These are phyloP conservation scores for Seladonia tumulorum DNA, from an alignment of 2,888 invertebrate genomes.

Conservation along the genomic window DNA sequence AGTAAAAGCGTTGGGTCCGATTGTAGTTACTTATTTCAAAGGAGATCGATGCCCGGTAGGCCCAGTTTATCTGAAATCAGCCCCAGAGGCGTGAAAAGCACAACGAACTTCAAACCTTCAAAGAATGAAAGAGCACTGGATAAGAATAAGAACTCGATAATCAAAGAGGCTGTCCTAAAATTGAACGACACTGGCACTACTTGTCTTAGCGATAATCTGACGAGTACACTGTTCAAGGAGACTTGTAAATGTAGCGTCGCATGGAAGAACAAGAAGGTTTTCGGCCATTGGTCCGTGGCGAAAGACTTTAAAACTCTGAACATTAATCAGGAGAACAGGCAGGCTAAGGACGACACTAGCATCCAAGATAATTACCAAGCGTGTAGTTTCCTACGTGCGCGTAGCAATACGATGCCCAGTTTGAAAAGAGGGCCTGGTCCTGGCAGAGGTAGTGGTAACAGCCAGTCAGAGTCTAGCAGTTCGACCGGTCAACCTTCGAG, in stretches of 20 bases:
- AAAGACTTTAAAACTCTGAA: slow-evolving; percentile 81
- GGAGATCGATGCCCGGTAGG: slow-evolving; percentile 76
- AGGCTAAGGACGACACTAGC: slow-evolving; percentile 80
- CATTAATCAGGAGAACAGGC: slow-evolving; percentile 73
- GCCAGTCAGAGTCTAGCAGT: slow-evolving; percentile 39
- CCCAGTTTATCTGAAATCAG: slow-evolving; percentile 68
- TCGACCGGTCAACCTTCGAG: slow-evolving; percentile 69
- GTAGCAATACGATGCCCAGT: slow-evolving; percentile 83
- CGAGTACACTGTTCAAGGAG: slow-evolving; percentile 74
- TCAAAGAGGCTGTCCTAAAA: slow-evolving; percentile 81
- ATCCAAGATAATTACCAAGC: slow-evolving; percentile 76
- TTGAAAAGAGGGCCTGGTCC: slow-evolving; percentile 80
- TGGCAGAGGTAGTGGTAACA: slow-evolving; percentile 73
- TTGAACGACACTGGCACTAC: slow-evolving; percentile 73
- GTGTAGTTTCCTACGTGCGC: slow-evolving; percentile 80
- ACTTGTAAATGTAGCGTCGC: slow-evolving; percentile 78
- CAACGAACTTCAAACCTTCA: slow-evolving; percentile 80
- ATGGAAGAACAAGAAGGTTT: slow-evolving; percentile 72
- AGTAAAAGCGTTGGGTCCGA: slow-evolving; percentile 69
- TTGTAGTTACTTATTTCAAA: slow-evolving; percentile 72
- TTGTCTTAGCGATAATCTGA: slow-evolving; percentile 73
- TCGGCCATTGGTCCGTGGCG: slow-evolving; percentile 79
- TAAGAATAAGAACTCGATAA: slow-evolving; percentile 76
- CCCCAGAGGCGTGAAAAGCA: slow-evolving; percentile 78
- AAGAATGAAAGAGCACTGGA: slow-evolving; percentile 77